Evolutionary conservation across 2,797 vertebrate genomes (phyloP).

Genomic region (Poecile montanus): DNA sequence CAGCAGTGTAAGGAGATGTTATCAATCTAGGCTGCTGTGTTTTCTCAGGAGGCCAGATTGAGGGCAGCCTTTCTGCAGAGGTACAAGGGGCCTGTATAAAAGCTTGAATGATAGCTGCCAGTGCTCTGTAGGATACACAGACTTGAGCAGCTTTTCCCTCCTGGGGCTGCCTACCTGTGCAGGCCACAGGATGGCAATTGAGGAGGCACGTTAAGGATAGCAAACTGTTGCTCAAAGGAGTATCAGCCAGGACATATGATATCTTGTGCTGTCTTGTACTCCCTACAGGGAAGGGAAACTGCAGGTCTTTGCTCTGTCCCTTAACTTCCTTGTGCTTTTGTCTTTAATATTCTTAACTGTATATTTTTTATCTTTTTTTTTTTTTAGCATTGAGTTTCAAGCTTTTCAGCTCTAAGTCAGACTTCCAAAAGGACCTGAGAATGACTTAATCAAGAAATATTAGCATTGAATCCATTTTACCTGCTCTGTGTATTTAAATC

Average conservation of each 20-base stretch:
- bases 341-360: neutral
- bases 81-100: neutral
- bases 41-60: neutral
- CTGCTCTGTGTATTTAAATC: neutral
- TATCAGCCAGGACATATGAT: accelerated
- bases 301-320: neutral
- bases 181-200: neutral
- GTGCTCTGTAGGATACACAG: neutral
- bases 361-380: neutral
- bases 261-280: neutral
- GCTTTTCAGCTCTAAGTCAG: neutral
- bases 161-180: neutral
- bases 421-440: neutral
- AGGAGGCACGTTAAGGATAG: neutral
- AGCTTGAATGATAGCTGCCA: neutral
- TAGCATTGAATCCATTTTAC: neutral
- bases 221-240: neutral
- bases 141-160: neutral
- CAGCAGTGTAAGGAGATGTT: neutral
- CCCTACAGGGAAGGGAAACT: neutral
- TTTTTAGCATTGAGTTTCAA: neutral
- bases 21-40: neutral
- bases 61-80: neutral
- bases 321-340: neutral
- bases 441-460: neutral